Conservation (phyloP, 2,797 vertebrate genomes). For the Rhynchotus rufescens region DNA sequence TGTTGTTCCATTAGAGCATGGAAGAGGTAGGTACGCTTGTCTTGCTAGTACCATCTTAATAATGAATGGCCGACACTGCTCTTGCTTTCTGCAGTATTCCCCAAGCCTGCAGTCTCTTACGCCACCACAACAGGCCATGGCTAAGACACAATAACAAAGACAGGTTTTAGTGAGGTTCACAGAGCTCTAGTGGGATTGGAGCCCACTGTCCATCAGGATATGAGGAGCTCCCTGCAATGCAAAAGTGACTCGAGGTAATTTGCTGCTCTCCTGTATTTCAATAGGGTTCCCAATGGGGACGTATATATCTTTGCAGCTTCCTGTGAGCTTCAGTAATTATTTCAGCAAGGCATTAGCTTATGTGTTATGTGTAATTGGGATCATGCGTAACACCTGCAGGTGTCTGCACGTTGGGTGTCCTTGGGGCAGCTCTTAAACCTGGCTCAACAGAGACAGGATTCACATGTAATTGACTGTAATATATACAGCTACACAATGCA, state of each 20-base stretch:
- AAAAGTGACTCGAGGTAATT: background rate
- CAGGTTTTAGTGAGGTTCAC: background rate
- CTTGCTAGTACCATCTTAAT: background rate
- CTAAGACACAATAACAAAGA: background rate
- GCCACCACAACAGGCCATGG: background rate
- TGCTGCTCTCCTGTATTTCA: background rate
- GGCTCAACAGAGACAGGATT: background rate
- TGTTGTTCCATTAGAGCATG: background rate
- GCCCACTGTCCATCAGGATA: no score
- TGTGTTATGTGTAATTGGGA: slow-evolving; percentile 37
- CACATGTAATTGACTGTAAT: background rate
- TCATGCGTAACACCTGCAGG: background rate
- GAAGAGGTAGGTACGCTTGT: background rate
- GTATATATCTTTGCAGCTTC: slow-evolving; percentile 10
- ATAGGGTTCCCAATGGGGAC: background rate
- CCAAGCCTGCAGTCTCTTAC: background rate
- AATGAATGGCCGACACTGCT: background rate
- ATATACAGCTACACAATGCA: background rate
- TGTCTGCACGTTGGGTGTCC: accelerated
- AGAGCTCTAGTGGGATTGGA: background rate
- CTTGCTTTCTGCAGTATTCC: background rate
- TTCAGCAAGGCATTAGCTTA: slow-evolving; percentile 50
- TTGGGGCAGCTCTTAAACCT: background rate
- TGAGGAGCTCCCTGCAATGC: background rate
- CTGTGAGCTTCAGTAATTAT: slow-evolving; percentile 38